Percentiles rank a stretch among this genome's conserved stretches.
phyloP scores from a whole-genome alignment of 2,113 vertebrate genomes.

The Sylvia atricapilla region DNA sequence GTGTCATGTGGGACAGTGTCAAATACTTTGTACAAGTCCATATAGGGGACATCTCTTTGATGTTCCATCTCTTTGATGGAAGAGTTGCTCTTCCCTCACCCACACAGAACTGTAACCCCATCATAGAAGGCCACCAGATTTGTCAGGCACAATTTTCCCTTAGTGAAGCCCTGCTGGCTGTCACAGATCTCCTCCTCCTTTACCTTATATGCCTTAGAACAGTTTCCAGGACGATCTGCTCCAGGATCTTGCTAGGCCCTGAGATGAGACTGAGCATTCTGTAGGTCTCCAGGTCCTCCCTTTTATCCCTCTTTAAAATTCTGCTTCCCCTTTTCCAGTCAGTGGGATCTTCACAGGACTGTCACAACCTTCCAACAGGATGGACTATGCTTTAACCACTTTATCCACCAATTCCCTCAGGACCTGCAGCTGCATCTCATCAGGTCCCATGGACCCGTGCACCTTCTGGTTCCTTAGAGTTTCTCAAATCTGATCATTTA shows the following conservation, averaged over 20 bases:
- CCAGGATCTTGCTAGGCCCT: background rate
- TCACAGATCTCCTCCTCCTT: background rate
- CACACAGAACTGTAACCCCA: background rate
- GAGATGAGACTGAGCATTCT: background rate
- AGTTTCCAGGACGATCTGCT: background rate
- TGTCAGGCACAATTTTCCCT: background rate
- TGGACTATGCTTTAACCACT: background rate
- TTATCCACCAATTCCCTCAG: background rate
- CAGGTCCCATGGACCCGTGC: background rate
- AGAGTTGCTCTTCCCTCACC: background rate
- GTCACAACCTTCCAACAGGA: background rate
- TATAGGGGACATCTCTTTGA: too few relatives aligned
- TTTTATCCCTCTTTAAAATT: background rate
- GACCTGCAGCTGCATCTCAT: background rate
- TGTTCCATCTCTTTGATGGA: too few relatives aligned
- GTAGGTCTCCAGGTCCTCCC: background rate
- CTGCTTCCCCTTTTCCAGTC: background rate
- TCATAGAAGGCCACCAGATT: background rate
- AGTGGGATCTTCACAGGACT: accelerated
- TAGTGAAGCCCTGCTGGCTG: background rate
- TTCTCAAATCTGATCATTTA: background rate
- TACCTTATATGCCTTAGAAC: too few relatives aligned
- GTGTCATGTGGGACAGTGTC: too few relatives aligned
- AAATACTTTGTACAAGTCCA: background rate
- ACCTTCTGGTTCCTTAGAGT: background rate